phyloP scores from a whole-genome alignment of 2,113 vertebrate species.

The Fukomys damarensis region DNA sequence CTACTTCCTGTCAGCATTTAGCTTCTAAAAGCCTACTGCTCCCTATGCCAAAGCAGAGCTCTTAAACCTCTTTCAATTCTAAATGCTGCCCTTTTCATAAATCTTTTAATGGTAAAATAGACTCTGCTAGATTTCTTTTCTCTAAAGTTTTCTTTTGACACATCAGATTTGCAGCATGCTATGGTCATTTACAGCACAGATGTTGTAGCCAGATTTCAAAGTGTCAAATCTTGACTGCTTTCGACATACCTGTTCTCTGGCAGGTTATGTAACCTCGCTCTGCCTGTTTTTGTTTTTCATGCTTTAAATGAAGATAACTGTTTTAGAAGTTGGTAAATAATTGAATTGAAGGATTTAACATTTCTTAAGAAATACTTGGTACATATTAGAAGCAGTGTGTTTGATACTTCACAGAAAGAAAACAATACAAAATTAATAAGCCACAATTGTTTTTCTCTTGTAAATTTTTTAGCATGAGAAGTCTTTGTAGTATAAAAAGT shows the following conservation, averaged over 20 bases:
- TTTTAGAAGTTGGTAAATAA: background rate
- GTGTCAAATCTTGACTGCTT: background rate
- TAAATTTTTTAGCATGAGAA: background rate
- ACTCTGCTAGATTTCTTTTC: background rate
- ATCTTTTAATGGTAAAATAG: background rate
- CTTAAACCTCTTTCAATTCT: background rate
- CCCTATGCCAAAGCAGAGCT: background rate
- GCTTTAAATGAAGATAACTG: background rate
- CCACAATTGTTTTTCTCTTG: background rate
- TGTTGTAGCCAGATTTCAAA: background rate
- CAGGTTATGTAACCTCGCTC: background rate
- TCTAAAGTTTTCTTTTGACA: background rate
- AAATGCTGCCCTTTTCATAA: background rate
- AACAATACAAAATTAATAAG: background rate
- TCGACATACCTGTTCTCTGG: background rate
- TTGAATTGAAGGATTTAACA: background rate
- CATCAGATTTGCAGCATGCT: accelerated
- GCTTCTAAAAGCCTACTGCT: background rate
- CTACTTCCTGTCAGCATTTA: background rate
- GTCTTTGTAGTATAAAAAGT: background rate
- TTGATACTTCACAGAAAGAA: background rate
- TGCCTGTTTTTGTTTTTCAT: background rate
- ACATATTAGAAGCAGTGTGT: background rate
- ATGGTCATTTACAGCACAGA: background rate
- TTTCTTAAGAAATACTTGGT: background rate